A percentile compares a stretch with the other conserved stretches of the same genome.
These are phyloP conservation scores for Anableps anableps DNA, from an alignment of 2,797 vertebrate genomes.

Conservation along the genomic window DNA sequence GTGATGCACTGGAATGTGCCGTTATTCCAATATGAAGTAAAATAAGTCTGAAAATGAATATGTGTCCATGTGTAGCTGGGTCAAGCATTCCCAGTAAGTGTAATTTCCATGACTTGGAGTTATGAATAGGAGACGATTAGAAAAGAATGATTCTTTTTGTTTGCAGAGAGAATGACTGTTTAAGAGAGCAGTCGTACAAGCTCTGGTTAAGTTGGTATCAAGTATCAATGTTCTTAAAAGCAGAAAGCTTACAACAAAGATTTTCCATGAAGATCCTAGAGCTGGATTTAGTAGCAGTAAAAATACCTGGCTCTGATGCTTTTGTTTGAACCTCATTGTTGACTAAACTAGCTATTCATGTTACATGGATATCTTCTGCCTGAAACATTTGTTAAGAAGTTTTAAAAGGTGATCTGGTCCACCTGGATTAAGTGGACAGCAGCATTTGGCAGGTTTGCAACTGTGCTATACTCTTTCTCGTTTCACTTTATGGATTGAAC, in stretches of 20 bases:
- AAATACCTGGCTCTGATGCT: conserved; percentile 44
- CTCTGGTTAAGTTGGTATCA: conserved; percentile 50
- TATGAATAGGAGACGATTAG: conserved; percentile 29
- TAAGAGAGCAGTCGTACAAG: conserved; percentile 29
- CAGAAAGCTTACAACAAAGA: conserved; percentile 40
- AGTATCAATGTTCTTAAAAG: conserved; percentile 39
- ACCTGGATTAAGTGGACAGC: neutral
- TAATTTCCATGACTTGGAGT: conserved; percentile 6
- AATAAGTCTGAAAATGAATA: conserved; percentile 28
- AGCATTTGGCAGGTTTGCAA: neutral
- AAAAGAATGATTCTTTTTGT: conserved; percentile 53
- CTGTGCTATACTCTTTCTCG: neutral
- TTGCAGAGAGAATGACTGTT: conserved; percentile 31
- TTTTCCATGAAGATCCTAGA: conserved; percentile 69
- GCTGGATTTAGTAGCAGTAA: conserved; percentile 39
- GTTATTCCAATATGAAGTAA: neutral
- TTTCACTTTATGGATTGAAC: neutral
- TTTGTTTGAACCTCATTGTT: conserved; percentile 32
- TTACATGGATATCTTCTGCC: neutral
- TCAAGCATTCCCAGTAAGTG: conserved; percentile 19
- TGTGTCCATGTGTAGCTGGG: neutral
- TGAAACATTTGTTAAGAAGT: conserved; percentile 18
- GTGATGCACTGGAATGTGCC: neutral
- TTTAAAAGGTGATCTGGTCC: neutral
- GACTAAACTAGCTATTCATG: conserved; percentile 15